phyloP scores from a whole-genome alignment of 2,113 vertebrate genomes.

The Propithecus coquereli region DNA sequence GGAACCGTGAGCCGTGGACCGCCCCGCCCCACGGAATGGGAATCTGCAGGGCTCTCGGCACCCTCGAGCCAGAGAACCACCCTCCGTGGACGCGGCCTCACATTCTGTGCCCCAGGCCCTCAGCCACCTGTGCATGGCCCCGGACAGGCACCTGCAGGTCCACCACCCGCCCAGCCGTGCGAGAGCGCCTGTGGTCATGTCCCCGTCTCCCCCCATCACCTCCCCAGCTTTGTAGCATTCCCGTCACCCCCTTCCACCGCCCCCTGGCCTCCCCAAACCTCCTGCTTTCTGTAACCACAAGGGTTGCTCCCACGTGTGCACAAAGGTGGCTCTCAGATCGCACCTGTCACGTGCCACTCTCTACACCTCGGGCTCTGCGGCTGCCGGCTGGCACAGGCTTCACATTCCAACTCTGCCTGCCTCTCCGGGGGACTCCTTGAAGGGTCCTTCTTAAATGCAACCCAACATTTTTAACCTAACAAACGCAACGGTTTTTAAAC shows the following conservation, averaged over 20 bases:
- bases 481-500: neutral
- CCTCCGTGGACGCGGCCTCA: neutral
- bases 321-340: neutral
- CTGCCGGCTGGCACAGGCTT: neutral
- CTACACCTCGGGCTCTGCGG: rapidly evolving
- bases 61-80: neutral
- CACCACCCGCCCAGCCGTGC: rapidly evolving
- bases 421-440: neutral
- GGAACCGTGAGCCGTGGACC: neutral
- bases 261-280: neutral
- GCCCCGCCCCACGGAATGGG: neutral
- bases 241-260: neutral
- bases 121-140: neutral
- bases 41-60: neutral
- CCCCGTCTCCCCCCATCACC: neutral
- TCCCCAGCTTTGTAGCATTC: neutral
- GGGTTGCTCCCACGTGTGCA: neutral
- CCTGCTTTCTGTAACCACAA: neutral
- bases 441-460: neutral
- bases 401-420: neutral
- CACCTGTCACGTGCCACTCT: neutral
- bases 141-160: neutral
- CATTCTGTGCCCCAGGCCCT: rapidly evolving
- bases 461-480: neutral
- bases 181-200: rapidly evolving